Base-by-base conservation (phyloP, 2,113 vertebrate species). In the Colossoma macropomum region DNA sequence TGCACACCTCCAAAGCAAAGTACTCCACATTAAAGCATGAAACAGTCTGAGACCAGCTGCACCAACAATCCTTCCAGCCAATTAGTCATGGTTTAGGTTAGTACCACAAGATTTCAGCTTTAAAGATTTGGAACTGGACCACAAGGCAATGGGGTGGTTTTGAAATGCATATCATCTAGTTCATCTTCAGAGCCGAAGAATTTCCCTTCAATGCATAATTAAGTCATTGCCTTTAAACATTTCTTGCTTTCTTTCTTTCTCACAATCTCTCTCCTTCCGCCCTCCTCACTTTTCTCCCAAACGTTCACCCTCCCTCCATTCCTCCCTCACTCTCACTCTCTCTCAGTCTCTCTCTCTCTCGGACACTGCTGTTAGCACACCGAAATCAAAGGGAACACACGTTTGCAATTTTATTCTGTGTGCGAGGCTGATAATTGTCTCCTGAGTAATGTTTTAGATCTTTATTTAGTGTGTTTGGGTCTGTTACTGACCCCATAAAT, bases 11-110 rank as follows among this genome's bases (percentile, higher is more conserved):
- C 71, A 73, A 84, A 79, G 69, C 79, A 52, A 77, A 56, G 30
- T 77, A 17, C 11, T 65, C 59, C 54, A 41, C 41, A 78, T 25
- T 19, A 59, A 32, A 1, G n/a, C 56, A 75, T 65, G 32, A n/a
- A 75, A 41, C 52, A 30, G 38, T 38, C 77, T 75, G 32, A 52
- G 27, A 50, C 79, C 19, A 52, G 27, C 70, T 41, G n/a, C 30
- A 25, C 25, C 54, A 81, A 68, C 38, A n/a, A 71, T 69, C 45
- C 52, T 13, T 5, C 28, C 41, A 73, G 17, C 23, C 70, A 71
- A 85, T 70, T 79, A 81, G 68, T 77, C 13, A 79, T 82, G 75
- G 45, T 78, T 81, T 66, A 17, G 30, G 50, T 77, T 56, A n/a
- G 28, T 76, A 63, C 62, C 30, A 48, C 54, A 71, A 63, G 56